Evolutionary conservation across 2,888 invertebrate genomes (phyloP).

Genomic region (Drosophila pseudotalamancana): DNA sequence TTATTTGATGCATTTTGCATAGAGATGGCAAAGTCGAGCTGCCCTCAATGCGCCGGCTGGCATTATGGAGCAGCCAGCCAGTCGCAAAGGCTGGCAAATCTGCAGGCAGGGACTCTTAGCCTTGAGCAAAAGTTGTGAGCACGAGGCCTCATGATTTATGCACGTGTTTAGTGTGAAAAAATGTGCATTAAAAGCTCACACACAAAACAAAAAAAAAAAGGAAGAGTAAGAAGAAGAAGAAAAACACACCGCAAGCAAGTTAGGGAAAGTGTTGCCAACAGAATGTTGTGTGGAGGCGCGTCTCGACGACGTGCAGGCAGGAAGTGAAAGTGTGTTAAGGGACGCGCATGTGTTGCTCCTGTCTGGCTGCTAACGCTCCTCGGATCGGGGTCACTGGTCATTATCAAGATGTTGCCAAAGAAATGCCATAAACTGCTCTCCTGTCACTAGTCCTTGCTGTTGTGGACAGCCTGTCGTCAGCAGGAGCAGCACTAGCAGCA

Average conservation of each 20-base stretch:
- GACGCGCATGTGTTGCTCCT: constrained; percentile 49
- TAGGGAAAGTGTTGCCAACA: constrained; percentile 66
- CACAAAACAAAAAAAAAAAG: constrained; percentile 37
- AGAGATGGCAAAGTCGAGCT: constrained; percentile 32
- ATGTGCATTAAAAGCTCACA: constrained; percentile 76
- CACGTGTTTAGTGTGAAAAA: constrained; percentile 81
- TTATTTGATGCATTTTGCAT: constrained; percentile 68
- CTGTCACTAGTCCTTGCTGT: constrained; percentile 23
- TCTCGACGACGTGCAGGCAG: constrained; percentile 40
- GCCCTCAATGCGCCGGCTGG: constrained; percentile 67
- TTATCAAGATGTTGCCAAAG: constrained; percentile 77
- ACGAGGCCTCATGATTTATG: constrained; percentile 70
- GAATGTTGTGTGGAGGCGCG: constrained; percentile 25
- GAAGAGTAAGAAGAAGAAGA: neutral
- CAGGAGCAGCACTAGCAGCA: constrained; percentile 1
- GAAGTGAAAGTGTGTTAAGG: constrained; percentile 73
- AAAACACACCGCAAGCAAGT: constrained; percentile 5
- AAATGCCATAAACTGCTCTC: constrained; percentile 64
- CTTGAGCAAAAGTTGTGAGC: constrained; percentile 71
- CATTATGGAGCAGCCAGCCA: constrained; percentile 42
- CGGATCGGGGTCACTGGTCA: constrained; percentile 76
- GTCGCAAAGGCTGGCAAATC: constrained; percentile 14
- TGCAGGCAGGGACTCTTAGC: constrained; percentile 60
- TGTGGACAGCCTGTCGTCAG: constrained; percentile 32
- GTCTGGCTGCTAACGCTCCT: neutral